phyloP scores from a whole-genome alignment of 2,113 vertebrate genomes.

The Myrmecobius fasciatus region DNA sequence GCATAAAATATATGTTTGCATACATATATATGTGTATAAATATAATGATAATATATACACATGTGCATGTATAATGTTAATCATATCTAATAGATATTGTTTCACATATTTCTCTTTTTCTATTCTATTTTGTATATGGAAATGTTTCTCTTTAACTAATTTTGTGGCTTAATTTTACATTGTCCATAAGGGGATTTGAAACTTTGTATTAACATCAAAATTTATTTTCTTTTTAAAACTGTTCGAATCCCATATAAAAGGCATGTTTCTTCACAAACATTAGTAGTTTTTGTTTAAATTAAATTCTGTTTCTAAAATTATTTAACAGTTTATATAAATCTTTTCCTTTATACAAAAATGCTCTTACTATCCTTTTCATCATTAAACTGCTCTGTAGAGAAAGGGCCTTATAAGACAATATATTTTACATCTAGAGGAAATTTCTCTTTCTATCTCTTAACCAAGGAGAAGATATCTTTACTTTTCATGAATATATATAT shows the following conservation, averaged over 20 bases:
- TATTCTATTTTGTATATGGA: neutral
- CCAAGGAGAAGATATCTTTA: neutral
- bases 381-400: neutral
- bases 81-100: neutral
- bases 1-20: no score
- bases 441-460: neutral
- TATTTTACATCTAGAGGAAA: neutral
- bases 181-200: neutral
- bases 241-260: neutral
- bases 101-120: neutral
- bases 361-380: neutral
- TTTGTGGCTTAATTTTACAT: neutral
- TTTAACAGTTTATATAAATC: neutral
- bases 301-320: neutral
- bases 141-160: neutral
- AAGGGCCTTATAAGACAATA: neutral
- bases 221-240: neutral
- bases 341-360: neutral
- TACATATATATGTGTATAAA: neutral
- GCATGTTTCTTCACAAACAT: neutral
- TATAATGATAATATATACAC: neutral
- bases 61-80: no score
- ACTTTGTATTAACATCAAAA: neutral
- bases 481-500: neutral
- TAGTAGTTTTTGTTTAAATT: neutral